Evolutionary conservation across 92 coral and sea anemone species (phyloP).

Genomic region (Pocillopora meandrina): DNA sequence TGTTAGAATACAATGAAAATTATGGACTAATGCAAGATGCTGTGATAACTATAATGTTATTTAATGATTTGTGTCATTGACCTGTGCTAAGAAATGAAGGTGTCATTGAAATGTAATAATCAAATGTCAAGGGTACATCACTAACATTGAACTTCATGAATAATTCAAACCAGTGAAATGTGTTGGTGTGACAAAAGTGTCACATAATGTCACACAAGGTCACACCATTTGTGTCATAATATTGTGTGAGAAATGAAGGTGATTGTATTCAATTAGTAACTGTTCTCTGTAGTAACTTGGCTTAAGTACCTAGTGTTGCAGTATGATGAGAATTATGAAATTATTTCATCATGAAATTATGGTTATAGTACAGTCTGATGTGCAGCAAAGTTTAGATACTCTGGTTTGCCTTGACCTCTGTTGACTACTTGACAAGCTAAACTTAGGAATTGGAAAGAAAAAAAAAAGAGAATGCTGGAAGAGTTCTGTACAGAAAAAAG

Average conservation of each 20-base stretch:
- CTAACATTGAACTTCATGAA: background rate
- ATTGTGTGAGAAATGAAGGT: background rate
- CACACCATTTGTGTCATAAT: no score
- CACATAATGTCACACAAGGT: background rate
- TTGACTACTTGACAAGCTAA: no score
- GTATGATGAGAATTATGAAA: no score
- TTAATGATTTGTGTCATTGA: background rate
- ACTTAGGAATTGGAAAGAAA: no score
- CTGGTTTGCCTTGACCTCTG: no score
- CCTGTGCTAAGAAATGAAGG: background rate
- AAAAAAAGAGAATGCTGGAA: no score
- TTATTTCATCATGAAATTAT: no score
- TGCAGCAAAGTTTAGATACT: no score
- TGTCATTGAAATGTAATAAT: background rate
- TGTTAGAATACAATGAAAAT: conserved; percentile 43
- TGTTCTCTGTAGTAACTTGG: background rate
- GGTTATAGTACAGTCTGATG: no score
- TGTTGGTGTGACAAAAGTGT: no score
- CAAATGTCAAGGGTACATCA: background rate
- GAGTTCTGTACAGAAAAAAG: no score
- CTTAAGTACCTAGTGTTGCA: background rate
- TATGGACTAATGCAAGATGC: background rate
- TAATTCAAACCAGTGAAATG: no score
- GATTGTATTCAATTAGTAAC: background rate
- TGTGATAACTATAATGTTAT: background rate